Percentiles rank a stretch among this genome's conserved stretches.
Conservation (phyloP, 2,888 invertebrate genomes). For the Latrodectus elegans region DNA sequence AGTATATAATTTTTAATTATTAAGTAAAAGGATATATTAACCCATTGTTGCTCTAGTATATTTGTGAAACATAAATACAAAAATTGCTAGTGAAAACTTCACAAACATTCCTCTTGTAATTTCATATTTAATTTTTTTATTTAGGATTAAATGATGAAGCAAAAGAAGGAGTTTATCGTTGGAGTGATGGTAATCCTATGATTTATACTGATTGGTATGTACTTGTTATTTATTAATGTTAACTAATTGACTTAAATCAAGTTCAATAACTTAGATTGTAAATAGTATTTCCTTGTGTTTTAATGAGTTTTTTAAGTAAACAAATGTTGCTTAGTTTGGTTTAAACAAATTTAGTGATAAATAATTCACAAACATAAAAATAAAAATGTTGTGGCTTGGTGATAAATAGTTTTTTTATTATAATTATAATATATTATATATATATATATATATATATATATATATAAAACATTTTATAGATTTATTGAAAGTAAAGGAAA, state of each 20-base stretch:
- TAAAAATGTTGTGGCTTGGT: no score
- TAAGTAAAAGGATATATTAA: background rate
- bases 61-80: background rate
- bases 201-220: conserved; percentile 72
- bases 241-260: background rate
- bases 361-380: no score
- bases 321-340: background rate
- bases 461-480: no score
- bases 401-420: no score
- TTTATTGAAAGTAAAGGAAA: no score
- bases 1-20: background rate
- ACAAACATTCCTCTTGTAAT: no score
- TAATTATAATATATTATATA: no score
- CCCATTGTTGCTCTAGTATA: background rate
- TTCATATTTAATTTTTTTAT: background rate
- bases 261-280: background rate
- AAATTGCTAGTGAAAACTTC: no score
- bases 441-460: no score
- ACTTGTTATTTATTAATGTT: background rate
- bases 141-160: conserved; percentile 72
- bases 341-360: no score
- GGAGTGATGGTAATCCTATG: conserved; percentile 73
- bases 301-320: background rate
- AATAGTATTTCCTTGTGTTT: background rate
- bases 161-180: conserved; percentile 72